Evolutionary conservation across 2,113 vertebrate genomes (phyloP).

Genomic region (Axis porcinus): DNA sequence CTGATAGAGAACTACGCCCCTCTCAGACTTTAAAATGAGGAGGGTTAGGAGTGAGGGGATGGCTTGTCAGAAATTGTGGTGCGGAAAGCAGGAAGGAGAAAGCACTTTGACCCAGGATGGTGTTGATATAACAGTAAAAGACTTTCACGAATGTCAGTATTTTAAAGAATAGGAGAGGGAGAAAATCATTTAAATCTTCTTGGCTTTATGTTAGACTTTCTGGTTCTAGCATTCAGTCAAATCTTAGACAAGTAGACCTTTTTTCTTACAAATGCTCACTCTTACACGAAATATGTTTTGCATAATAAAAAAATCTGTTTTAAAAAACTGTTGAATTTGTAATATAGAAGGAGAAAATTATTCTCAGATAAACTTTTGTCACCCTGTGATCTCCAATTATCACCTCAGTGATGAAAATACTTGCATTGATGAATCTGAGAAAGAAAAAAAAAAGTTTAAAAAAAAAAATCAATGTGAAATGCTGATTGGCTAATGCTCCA

Average conservation of each 20-base stretch:
- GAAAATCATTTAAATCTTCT: not conserved
- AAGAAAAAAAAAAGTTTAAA: not conserved
- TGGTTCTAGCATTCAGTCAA: not conserved
- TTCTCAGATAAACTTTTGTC: not conserved
- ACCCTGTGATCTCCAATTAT: not conserved
- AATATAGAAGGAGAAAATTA: not conserved
- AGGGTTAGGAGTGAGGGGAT: not conserved
- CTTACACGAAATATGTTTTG: not conserved
- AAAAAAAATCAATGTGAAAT: not conserved
- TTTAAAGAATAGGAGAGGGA: not conserved
- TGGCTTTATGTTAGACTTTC: not conserved
- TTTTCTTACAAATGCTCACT: not conserved
- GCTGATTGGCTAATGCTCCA: not conserved
- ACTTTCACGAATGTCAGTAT: not conserved
- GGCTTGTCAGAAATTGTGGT: not conserved
- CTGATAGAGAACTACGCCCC: not conserved
- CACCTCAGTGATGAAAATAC: not conserved
- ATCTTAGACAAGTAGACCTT: not conserved
- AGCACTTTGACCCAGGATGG: not conserved
- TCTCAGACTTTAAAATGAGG: not conserved
- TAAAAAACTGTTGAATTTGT: not conserved
- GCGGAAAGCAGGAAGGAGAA: not conserved
- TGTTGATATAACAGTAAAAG: not conserved
- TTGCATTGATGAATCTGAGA: not conserved
- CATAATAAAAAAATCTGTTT: not conserved